phyloP scores from a whole-genome alignment of 1,140 invertebrate species.

The Leptoteleia sp. region DNA sequence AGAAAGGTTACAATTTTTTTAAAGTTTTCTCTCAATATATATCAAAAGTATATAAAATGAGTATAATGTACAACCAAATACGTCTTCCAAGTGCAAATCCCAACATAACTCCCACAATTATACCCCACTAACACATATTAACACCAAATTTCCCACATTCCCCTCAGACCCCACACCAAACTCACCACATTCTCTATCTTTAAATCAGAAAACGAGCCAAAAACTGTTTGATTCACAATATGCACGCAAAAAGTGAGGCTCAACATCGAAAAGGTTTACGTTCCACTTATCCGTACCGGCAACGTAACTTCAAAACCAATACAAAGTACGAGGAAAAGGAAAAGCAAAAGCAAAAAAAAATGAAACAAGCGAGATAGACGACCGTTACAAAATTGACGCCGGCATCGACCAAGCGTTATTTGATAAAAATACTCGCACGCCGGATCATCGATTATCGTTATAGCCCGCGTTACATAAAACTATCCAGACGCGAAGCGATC shows the following conservation, averaged over 20 bases:
- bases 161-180: no score
- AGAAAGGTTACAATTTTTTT: no score
- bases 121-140: no score
- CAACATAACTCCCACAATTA: no score
- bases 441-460: constrained; percentile 33
- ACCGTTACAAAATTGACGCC: constrained; percentile 13
- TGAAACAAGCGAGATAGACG: no score
- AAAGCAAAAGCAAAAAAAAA: no score
- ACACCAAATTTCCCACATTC: no score
- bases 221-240: constrained; percentile 52
- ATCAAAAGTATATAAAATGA: no score
- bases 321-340: no score
- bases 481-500: constrained; percentile 11
- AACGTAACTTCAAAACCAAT: constrained; percentile 20
- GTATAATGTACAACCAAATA: no score
- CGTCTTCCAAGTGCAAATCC: no score
- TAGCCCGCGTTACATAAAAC: constrained; percentile 30
- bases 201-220: constrained; percentile 26
- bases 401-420: constrained; percentile 2
- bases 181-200: constrained; percentile 26
- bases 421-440: constrained; percentile 24
- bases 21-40: no score
- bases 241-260: constrained; percentile 58
- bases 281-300: constrained; percentile 12
- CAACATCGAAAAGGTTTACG: constrained; percentile 37